Percentiles rank a stretch among this genome's conserved stretches.
phyloP scores from a whole-genome alignment of 2,797 vertebrate genomes.

The Rhabdomys pumilio region DNA sequence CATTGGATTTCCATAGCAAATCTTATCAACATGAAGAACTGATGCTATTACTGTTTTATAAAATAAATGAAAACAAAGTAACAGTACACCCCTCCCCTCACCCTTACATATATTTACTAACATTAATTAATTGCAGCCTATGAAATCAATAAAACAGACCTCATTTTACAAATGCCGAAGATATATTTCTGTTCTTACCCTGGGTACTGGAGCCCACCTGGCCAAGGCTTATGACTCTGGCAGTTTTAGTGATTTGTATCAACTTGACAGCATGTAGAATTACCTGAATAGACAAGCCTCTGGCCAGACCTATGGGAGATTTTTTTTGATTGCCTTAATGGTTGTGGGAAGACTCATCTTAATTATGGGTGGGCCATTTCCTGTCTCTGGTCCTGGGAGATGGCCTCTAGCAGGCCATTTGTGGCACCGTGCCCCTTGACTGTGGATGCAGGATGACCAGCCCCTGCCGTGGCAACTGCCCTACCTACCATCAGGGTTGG shows the following conservation, averaged over 20 bases:
- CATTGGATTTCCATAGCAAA: slow-evolving; percentile 12
- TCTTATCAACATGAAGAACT: not conserved
- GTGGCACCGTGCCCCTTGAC: not conserved
- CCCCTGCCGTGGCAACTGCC: not conserved
- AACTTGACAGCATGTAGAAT: not conserved
- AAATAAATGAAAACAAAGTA: slow-evolving; percentile 1
- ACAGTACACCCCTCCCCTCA: not conserved
- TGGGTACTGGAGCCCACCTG: not conserved
- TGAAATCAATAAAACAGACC: not conserved
- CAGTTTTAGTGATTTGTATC: not conserved
- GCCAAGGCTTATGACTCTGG: not conserved
- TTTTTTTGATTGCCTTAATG: not conserved
- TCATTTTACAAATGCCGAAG: not conserved
- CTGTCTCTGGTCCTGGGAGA: not conserved
- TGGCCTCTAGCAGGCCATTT: not conserved
- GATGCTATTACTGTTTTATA: slow-evolving; percentile 9
- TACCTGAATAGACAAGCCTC: not conserved
- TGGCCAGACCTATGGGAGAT: not conserved
- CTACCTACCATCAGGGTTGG: not conserved
- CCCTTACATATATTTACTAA: not conserved
- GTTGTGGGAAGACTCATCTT: not conserved
- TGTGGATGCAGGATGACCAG: not conserved
- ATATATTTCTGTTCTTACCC: not conserved
- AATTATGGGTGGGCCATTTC: not conserved
- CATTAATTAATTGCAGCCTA: slow-evolving; percentile 28